Base-by-base conservation (phyloP, 1,140 invertebrate genomes). In the Cardiocondyla obscurior region DNA sequence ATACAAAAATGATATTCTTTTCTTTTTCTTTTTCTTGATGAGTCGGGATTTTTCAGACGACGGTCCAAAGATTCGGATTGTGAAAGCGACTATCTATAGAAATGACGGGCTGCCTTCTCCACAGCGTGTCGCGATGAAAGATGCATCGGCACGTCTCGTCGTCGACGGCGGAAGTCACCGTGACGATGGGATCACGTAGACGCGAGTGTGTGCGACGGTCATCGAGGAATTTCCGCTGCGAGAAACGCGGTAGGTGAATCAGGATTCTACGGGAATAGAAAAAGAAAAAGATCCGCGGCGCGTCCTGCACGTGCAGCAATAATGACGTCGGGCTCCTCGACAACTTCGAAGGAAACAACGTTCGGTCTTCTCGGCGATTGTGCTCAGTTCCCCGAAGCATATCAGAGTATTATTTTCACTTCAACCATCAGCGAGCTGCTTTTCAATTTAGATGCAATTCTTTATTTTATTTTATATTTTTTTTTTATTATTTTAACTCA, bases 221-320 rank as follows among this genome's bases (percentile, higher is more conserved):
- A 67, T 85, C 85, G 81, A 83, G 81, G 57, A 77, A 83, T 70
- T 86, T 86, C 84, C 85, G 85, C 22, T 49, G 62, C 19, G 67
- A 51, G 69, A 19, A 33, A 25, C 60, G 62, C 22, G 25, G 19
- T 36, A 67, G 64, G 65, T 77, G 85, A 88, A 36, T 81, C 82
- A 72, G 81, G 77, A 87, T 85, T 88, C 53, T 77, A 46, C 33
- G 19, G 73, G 67, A 64, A 64, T 70, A 60, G 67, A 16, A 60
- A 12, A 42, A 39, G 22, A 22, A 39, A 42, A 39, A 28, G 74
- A 73, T 49, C 65, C 65, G 28, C n/a, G 53, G 19, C 42, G 10
- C 10, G 36, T 16, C 62, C 28, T 10, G 22, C 58, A 36, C 19
- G 33, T 53, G 60, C 58, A 46, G 70, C 46, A 19, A 81, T 64